A percentile compares a stretch with the other conserved stretches of the same genome.
Evolutionary conservation across 2,797 vertebrate genomes (phyloP).

Genomic region (Pantherophis alleghaniensis): DNA sequence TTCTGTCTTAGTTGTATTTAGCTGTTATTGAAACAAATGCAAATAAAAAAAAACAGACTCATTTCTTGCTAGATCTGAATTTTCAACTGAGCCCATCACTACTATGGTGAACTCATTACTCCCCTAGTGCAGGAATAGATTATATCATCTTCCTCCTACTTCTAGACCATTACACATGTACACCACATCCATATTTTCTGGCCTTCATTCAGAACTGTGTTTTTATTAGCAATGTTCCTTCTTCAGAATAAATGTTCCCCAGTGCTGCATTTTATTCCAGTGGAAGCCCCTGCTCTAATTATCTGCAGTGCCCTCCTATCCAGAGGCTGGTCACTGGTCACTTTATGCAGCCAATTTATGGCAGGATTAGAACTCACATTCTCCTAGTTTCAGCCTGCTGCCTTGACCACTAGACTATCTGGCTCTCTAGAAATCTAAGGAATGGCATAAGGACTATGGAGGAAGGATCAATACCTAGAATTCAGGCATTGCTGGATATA

Average conservation of each 20-base stretch:
- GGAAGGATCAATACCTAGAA: neutral
- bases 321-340: neutral
- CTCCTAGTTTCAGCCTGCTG: neutral
- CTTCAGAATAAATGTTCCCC: neutral
- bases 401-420: neutral
- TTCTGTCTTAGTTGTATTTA: neutral
- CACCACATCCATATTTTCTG: neutral
- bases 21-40: neutral
- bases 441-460: neutral
- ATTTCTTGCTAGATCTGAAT: neutral
- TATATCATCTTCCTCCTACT: neutral
- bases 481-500: neutral
- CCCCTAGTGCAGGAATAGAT: neutral
- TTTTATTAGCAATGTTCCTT: neutral
- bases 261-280: neutral
- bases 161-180: neutral
- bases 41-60: neutral
- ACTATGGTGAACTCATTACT: neutral
- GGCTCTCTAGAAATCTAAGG: neutral
- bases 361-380: neutral
- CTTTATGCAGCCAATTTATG: neutral
- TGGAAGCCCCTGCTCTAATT: neutral
- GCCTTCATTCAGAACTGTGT: neutral
- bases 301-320: neutral
- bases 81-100: neutral